Evolutionary conservation across 2,888 invertebrate species (phyloP), one percentile per base, ranked within the genome.

Genomic region (Dendrolimus houi): DNA sequence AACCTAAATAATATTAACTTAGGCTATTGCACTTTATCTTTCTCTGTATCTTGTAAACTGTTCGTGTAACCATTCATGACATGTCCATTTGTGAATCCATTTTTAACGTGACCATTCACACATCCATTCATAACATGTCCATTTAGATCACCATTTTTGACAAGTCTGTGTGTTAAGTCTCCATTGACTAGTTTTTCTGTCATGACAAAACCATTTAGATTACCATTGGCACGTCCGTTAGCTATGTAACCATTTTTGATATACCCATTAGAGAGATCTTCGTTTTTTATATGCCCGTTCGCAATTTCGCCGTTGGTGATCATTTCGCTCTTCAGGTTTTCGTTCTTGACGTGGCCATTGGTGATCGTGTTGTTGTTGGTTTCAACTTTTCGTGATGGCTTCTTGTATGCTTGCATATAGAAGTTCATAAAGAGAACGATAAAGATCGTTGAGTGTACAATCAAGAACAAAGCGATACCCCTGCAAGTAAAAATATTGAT

Each of bases 391-490:
- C 70, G 74, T 9, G 71, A 67, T 52, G 60, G 67, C 17, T 62
- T 72, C 55, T 91, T 92, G 89, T 98, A 98, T 40, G 96, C 95
- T 78, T 95, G 94, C 66, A 95, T 92, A 88, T 98, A 98, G 92
- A 98, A 98, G 86, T 98, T 95, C 72, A 94, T 94, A 92, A 98
- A 98, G 59, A 98, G 93, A 13, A 93, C 93, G 84, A 98, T 97
- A 93, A 98, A 98, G 73, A 98, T 96, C 52, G 94, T 91, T 8
- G 96, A 95, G 79, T 96, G 96, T 9, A 96, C 89, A 57, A 95
- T 93, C 65, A 96, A 89, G 17, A 96, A 92, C 2, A 93, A 91
- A 1, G 96, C 96, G 60, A 97, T 94, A 68, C 96, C 71, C 64
- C 91, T 91, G 78, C 12, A 79, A 76, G 41, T 7, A 61, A 13